Conservation (phyloP, 2,888 invertebrate species). For the Leptura quadrifasciata region DNA sequence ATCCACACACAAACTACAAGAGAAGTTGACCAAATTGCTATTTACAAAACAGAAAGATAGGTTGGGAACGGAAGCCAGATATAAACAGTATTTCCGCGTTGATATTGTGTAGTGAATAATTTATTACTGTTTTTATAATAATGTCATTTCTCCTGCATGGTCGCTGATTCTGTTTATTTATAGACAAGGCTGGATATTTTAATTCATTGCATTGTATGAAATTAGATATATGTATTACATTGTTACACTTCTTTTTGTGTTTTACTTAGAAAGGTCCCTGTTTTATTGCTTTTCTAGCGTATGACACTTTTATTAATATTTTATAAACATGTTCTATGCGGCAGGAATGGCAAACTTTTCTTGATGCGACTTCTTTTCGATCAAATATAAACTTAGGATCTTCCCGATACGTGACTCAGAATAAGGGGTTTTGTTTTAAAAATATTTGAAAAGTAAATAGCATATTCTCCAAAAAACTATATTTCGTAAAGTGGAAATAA, state of each 20-base stretch:
- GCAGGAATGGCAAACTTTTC: too few species aligned
- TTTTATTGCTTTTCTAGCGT: background rate
- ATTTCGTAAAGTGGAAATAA: too few species aligned
- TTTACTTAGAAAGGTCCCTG: background rate
- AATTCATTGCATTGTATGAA: background rate
- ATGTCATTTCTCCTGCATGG: background rate
- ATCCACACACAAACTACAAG: background rate
- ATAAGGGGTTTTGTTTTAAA: too few species aligned
- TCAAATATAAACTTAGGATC: too few species aligned
- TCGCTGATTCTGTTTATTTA: slow-evolving; percentile 3
- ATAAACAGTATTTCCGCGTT: slow-evolving; percentile 37
- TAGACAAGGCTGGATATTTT: background rate
- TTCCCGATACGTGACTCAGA: too few species aligned
- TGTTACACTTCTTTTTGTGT: background rate
- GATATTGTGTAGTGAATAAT: slow-evolving; percentile 36
- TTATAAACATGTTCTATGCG: too few species aligned
- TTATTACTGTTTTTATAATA: slow-evolving; percentile 36
- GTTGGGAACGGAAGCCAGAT: slow-evolving; percentile 36
- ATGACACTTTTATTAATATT: background rate
- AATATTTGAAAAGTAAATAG: too few species aligned
- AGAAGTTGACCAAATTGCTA: slow-evolving; percentile 27
- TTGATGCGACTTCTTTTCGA: too few species aligned
- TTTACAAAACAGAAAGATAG: slow-evolving; percentile 32
- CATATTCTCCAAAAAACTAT: too few species aligned
- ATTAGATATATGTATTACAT: background rate